A percentile compares a stretch with the other conserved stretches of the same genome.
Conservation (phyloP, 2,888 invertebrate genomes). For the Callyntrura sp. region DNA sequence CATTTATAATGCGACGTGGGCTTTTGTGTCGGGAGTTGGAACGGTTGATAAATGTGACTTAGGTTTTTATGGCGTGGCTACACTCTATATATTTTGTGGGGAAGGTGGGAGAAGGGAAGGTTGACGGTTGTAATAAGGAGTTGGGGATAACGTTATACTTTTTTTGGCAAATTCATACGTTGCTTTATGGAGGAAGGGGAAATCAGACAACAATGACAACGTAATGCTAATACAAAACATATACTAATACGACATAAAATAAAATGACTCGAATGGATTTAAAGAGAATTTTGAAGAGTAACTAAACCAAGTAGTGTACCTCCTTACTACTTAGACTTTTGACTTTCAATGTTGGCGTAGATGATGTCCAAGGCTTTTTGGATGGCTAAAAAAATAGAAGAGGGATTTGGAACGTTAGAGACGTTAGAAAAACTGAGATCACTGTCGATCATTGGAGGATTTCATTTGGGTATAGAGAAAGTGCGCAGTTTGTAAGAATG, state of each 20-base stretch:
- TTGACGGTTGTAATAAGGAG: not conserved
- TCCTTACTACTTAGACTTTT: constrained; percentile 69
- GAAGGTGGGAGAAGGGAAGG: no score
- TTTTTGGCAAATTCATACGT: not conserved
- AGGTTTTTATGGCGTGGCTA: constrained; percentile 22
- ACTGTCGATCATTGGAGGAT: no score
- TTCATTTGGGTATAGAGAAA: not conserved
- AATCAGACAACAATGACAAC: constrained; percentile 3
- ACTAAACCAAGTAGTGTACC: constrained; percentile 16
- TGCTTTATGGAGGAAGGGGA: not conserved
- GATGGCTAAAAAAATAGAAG: constrained; percentile 59
- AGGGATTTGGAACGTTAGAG: constrained; percentile 11
- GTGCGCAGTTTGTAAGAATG: no score
- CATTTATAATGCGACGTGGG: not conserved
- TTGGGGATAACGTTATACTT: not conserved
- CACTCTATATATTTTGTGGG: not conserved
- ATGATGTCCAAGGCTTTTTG: constrained; percentile 81
- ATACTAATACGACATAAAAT: constrained; percentile 42
- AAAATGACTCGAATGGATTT: constrained; percentile 68
- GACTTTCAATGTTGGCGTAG: constrained; percentile 79
- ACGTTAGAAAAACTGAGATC: not conserved
- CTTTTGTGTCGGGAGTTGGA: constrained; percentile 1
- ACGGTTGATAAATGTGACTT: constrained; percentile 10
- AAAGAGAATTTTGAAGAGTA: constrained; percentile 35
- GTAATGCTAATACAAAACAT: constrained; percentile 49